Base-by-base conservation (phyloP, 2,888 invertebrate species). In the Theristus sp. region DNA sequence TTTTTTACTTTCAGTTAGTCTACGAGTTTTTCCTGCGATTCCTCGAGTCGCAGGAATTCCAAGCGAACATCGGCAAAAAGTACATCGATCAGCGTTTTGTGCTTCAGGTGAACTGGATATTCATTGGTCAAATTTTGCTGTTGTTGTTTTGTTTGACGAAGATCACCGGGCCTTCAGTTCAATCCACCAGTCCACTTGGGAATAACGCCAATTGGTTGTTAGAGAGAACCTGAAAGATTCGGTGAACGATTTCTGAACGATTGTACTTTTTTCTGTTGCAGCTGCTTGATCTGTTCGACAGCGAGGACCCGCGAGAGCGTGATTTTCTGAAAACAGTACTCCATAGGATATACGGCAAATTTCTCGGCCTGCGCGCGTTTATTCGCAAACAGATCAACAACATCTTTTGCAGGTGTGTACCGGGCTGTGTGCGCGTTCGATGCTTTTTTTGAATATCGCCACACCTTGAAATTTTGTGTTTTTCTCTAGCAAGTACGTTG, bases 311-410 rank as follows among this genome's bases (percentile, higher is more conserved):
- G 61, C 84, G 98, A 98, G n/a, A n/a, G n/a, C n/a, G n/a, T n/a
- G n/a, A n/a, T n/a, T n/a, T n/a, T n/a, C n/a, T n/a, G n/a, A n/a
- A 98, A 82, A 98, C 96, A 71, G 93, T 94, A 72, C 83, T 98
- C 75, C 98, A 98, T 81, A 85, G 98, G 80, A 96, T 98, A 80
- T 96, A 98, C 80, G 98, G 96, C 71, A 98, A 98, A 82, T 98
- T 98, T 81, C 82, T 98, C 75, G 94, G 94, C 65, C 83, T 98
- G 75, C 84, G 98, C 76, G 94, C 96, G 75, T 98, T 93, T 81
- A 98, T 98, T 79, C 84, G 98, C 74, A 96, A 96, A 83, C 96
- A 98, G 81, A 98, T 98, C 76, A 98, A 96, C 81, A 96, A 98
- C 80, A 93, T 94, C 79, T 96, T 96, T 81, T 84, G 87, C 77